Base-by-base conservation (phyloP, 2,888 invertebrate genomes). In the Frankliniella intonsa region DNA sequence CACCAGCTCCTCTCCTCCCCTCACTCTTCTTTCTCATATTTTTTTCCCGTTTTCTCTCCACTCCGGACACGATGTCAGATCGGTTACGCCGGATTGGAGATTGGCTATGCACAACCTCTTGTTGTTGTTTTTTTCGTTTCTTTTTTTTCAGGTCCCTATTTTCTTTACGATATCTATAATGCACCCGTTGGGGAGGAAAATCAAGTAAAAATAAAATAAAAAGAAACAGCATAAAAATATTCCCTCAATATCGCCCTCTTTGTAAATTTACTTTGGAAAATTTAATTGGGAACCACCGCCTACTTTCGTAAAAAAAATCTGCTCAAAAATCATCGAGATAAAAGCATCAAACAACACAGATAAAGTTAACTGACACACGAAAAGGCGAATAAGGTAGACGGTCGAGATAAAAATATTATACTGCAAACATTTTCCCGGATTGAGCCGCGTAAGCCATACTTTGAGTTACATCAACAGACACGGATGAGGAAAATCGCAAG, bases 31-130 rank as follows among this genome's bases (percentile, higher is more conserved):
- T 11, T n/a, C 62, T 55, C 55, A 7, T 38, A 38, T 38, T 38
- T 38, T 38, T 14, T 17, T n/a, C 62, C 17, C 62, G 62, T 62
- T 62, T n/a, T n/a, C 62, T 62, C 9, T 76, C 25, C 10, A 76
- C 69, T 22, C 69, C 17, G 62, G 62, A 62, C 62, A 62, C n/a
- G 62, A 62, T 62, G 69, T 25, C 69, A 12, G 25, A 76, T 25
- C 69, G 22, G 69, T 76, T 25, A 76, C 69, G 69, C 22, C 69
- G 25, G 69, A 76, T 76, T 76, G 69, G 69, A 10, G 69, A 76
- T 76, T 76, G 69, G 69, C 69, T 76, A 25, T 12, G 69, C 69
- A 25, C 22, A 76, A 76, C 38, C 38, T 76, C 62, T 62, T 62
- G 14, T 55, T 55, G 14, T 19, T 19, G 14, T 55, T 19, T 55